Base-by-base conservation (phyloP, 2,888 invertebrate species). In the Nineta flava region DNA sequence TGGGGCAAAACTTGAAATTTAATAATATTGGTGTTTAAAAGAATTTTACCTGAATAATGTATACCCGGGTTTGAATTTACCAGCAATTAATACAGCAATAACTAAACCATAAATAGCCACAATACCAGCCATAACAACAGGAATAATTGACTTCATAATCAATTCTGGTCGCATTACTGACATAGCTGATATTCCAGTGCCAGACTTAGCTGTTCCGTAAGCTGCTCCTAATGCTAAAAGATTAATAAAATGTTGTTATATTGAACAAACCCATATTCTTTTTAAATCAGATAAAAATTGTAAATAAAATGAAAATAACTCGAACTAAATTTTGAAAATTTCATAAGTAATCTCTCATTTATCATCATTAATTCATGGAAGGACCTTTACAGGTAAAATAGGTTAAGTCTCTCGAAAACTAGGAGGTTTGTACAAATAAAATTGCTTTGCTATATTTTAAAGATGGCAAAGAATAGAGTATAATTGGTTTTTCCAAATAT, bases 141-240 rank as follows among this genome's bases (percentile, higher is more conserved):
- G 99, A 75, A 99, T 97, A 77, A 99, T 96, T 70, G 95, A 97
- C 75, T 97, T 99, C 97, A 99, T 99, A 73, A 99, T 99, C 66
- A 99, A 81, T 74, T 99, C 99, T 57, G 99, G 99, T 76, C 97
- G 79, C 93, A 97, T 97, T 66, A 99, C 97, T 61, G 97, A 93
- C 99, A 99, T 99, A 66, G 97, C 96, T 62, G 99, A 96, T 66
- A 99, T 99, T 75, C 99, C 99, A 57, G 96, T 97, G 58, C 99
- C 99, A 55, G 97, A 96, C 75, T 99, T 99, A 58, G 99, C 99
- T 58, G 99, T 99, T 66, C 99, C 97, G 81, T 99, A 97, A 52
- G 97, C 97, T 53, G 97, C 97, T 70, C 97, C 97, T 65, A 99
- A 79, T 65, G 96, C 96, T 93, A 72, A 54, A 78, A 70, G 57